Base-by-base conservation (phyloP, 2,797 vertebrate species). In the Spondyliosoma cantharus region DNA sequence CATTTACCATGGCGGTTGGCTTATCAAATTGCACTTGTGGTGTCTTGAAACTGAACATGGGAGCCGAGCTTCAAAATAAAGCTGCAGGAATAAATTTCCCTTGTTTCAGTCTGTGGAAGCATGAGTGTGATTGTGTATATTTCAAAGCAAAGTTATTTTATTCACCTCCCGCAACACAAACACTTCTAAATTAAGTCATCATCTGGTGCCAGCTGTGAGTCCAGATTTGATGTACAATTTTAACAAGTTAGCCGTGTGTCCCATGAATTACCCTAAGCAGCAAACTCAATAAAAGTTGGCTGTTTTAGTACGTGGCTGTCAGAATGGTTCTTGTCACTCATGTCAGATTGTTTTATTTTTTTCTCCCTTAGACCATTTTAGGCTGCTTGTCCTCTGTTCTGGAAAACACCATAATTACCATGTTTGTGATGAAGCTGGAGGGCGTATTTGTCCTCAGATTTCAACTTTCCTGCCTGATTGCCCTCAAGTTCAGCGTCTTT, bases 401-500 rank as follows among this genome's bases (percentile, higher is more conserved):
- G 89, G 87, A 92, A 94, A 94, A 92, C 85, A 90, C 87, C 89
- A 86, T 93, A 93, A 93, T 93, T 91, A 93, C 89, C 79, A 81
- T 91, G 92, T 93, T 93, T 93, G 92, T 92, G 93, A 94, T 93
- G 87, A 92, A 90, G 89, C 91, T 58, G 24, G 56, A 84, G 91
- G 90, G 86, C 82, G 85, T 90, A 88, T 94, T 92, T 93, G 92
- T 93, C 89, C 92, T 93, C 74, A 86, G 87, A 91, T 88, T 92
- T 91, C 71, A 89, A 93, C 87, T 85, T 93, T 90, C 89, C 89
- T 89, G 88, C 86, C 87, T 92, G 91, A 95, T 91, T 92, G 90
- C 87, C 86, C 89, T 90, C 81, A 86, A 90, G 91, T 93, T 93
- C 91, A 90, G 73, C 90, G 83, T 93, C 89, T 95, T 95, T 95